Evolutionary conservation across 2,888 invertebrate genomes (phyloP), one percentile per base, ranked within the genome.

Genomic region (Stegana nigrithorax): DNA sequence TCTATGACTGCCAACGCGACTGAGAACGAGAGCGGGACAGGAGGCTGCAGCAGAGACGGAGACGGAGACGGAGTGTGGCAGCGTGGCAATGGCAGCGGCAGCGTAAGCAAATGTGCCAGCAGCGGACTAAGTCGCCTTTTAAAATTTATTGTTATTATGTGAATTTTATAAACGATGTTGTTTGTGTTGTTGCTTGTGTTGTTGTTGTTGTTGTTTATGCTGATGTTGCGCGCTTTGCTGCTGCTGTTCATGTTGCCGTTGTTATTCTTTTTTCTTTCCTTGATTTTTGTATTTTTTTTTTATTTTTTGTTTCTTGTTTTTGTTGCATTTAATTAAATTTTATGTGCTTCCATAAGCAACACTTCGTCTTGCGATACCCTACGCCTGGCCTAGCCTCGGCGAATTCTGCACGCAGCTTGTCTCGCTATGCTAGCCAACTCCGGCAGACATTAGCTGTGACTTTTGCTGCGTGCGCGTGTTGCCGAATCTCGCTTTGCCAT

Each of bases 91-190:
- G 42, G 42, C 42, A 10, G 42, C 17, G 17, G 39, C n/a, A 4
- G 55, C 36, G 42, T 3, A n/a, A 45, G 61, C 56, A 50, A 6
- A 5, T 42, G 10, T 42, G 42, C 42, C 14, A 59, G 44, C 42
- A 47, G 47, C 47, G 14, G 57, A 50, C 32, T 14, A 36, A 50
- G 59, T 50, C 36, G 67, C 65, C 53, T 7, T 67, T 76, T 71
- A 71, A 69, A 76, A 76, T 76, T 76, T 76, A 76, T 76, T 79
- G 79, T 77, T 79, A 79, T 76, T 76, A 79, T 77, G 77, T 75
- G 76, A 76, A 77, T 79, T 79, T 79, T 79, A 79, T 79, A 79
- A 79, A 78, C 73, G 75, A 69, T 68, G 75, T 58, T 68, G 60
- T 25, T 50, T 53, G 63, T 63, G 60, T 55, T 58, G 63, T 59